phyloP scores from a whole-genome alignment of 2,113 vertebrate species.

The Xiphophorus maculatus region DNA sequence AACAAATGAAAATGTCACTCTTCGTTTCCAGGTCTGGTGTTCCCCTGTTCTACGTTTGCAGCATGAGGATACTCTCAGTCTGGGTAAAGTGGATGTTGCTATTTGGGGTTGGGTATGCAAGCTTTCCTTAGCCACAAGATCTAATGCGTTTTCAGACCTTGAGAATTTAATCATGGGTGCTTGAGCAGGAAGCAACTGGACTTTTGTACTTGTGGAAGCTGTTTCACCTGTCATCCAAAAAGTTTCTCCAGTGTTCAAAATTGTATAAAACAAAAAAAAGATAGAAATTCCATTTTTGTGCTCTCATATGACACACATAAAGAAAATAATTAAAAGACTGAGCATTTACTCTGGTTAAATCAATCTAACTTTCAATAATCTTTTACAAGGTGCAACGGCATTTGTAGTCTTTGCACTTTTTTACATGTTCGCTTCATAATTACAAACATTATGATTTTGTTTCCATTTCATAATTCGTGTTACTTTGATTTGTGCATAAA shows the following conservation, averaged over 20 bases:
- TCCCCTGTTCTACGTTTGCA: slow-evolving; percentile 6
- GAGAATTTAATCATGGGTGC: neutral
- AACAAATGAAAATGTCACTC: slow-evolving; percentile 50
- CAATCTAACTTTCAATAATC: neutral
- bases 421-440: neutral
- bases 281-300: too few relatives aligned
- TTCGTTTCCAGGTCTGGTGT: slow-evolving; percentile 10
- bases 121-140: neutral
- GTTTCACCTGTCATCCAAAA: neutral
- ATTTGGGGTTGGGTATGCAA: slow-evolving; percentile 2
- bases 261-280: neutral
- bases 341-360: too few relatives aligned
- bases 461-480: neutral
- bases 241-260: neutral
- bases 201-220: neutral
- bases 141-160: neutral
- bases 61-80: neutral
- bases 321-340: too few relatives aligned
- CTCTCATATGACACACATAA: too few relatives aligned
- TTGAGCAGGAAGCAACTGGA: neutral
- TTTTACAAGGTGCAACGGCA: neutral
- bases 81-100: slow-evolving; percentile 2
- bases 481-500: neutral
- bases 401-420: neutral
- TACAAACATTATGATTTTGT: neutral